A percentile compares a stretch with the other conserved stretches of the same genome.
phyloP scores from a whole-genome alignment of 2,888 invertebrate species.

The Pseudococcus longispinus region DNA sequence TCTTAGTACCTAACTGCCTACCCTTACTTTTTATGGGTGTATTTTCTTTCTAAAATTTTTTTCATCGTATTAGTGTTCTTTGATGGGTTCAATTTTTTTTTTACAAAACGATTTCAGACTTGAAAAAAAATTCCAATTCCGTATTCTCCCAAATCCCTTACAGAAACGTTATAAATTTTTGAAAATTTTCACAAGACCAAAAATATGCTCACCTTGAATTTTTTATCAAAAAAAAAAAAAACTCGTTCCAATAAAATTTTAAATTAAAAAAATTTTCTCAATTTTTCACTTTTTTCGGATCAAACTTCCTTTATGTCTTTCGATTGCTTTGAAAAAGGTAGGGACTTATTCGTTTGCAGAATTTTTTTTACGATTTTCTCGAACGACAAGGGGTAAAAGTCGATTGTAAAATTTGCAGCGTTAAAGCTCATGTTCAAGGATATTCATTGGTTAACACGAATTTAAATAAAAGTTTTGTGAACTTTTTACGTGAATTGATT shows the following conservation, averaged over 20 bases:
- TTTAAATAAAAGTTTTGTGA: background rate
- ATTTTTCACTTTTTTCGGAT: background rate
- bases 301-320: background rate
- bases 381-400: background rate
- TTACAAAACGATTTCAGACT: too few relatives aligned
- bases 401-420: background rate
- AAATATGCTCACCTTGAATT: background rate
- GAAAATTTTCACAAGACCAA: too few relatives aligned
- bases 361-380: background rate
- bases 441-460: slow-evolving; percentile 24
- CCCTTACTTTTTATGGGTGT: too few relatives aligned
- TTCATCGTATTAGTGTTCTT: too few relatives aligned
- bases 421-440: background rate
- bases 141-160: too few relatives aligned
- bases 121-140: too few relatives aligned
- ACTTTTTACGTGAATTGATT: slow-evolving; percentile 18
- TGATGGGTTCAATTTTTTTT: too few relatives aligned
- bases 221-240: background rate
- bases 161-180: too few relatives aligned
- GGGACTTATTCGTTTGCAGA: background rate
- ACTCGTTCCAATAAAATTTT: background rate
- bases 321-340: background rate
- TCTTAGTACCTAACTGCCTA: too few relatives aligned
- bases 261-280: background rate
- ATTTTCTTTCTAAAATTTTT: too few relatives aligned